Evolutionary conservation across 2,797 vertebrate genomes (phyloP), one percentile per base, ranked within the genome.

Genomic region (Botia almorhae): DNA sequence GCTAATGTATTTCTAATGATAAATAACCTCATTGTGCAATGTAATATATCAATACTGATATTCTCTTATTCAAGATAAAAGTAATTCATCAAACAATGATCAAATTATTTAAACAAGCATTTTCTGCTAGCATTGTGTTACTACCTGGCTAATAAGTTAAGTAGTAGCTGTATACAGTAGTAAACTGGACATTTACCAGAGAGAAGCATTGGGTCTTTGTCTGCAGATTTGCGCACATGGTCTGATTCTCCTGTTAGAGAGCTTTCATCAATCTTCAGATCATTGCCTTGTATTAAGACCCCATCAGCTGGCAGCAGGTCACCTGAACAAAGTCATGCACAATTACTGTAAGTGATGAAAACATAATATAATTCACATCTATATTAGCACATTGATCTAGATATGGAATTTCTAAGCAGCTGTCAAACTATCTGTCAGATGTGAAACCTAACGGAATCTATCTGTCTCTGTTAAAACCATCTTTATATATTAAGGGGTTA

Each of bases 191-290:
- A 84, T 92, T 91, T 90, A 99, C 97, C 97, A 91, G 97, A 99
- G 80, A 99, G 93, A 70, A 98, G 91, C 97, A 98, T 98, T 50
- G 97, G 97, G 88, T 99, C 97, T 82, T 96, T 98, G 89, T 98
- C 97, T 80, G 96, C 92, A 7, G 93, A 88, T 87, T 99, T 99
- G 89, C 92, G 96, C 87, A 99, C 98, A 67, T 99, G 98, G 90
- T 99, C 98, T 0, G 98, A 99, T 88, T 99, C 98, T 82, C 98
- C 98, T 0, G 98, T 99, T 89, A 99, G 92, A 69, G 97, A 99
- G 85, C 97, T 99, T 89, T 99, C 98, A 7, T 99, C 98, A 17
- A 99, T 98, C 91, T 99, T 98, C 82, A 99, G 88, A 84, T 99
- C 98, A 51, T 99, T 99, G 84, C 97, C 96, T 92, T 99, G 97